Base-by-base conservation (phyloP, 2,797 vertebrate genomes). In the Eulemur rubriventer region DNA sequence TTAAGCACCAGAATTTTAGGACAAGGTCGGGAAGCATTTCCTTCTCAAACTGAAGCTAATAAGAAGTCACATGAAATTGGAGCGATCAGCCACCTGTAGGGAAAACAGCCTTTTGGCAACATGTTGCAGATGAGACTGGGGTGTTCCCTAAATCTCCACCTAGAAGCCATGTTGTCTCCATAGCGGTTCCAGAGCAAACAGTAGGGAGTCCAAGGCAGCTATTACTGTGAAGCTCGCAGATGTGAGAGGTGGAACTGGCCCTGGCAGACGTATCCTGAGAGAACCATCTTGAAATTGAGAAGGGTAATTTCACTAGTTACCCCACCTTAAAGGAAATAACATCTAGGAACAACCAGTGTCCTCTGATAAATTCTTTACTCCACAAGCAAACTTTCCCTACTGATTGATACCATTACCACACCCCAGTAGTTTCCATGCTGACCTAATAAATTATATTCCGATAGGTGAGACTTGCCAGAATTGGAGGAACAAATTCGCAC, bases 1-100 rank as follows among this genome's bases (percentile, higher is more conserved):
- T 50, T 73, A 86, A 67, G 57, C n/a, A 22, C 63, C 55, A 70
- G 85, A 85, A 83, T 57, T 94, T 80, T 50, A 91, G 91, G 70
- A 80, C 73, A 38, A 78, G 79, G 91, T 95, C 94, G 90, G 88
- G 67, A 79, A 90, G 94, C 1, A 33, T 43, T 70, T 48, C 46
- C 75, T 57, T 80, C 80, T 89, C 79, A 88, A 55, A 79, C 73
- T 91, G 91, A 93, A 93, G 88, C 63, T 96, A 76, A 92, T 63
- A 61, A 52, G 55, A 90, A 79, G 38, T 22, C 86, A 55, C 20
- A 13, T 55, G 18, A 83, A 86, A 83, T 85, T 69, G 85, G 61
- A 94, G 79, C 50, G 43, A 61, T 78, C 55, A 70, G 50, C 88
- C 87, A 86, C 63, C 63, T 72, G 73, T 24, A 76, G 57, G 61